Conservation (phyloP, 2,888 invertebrate genomes). For the Enchytraeus crypticus region DNA sequence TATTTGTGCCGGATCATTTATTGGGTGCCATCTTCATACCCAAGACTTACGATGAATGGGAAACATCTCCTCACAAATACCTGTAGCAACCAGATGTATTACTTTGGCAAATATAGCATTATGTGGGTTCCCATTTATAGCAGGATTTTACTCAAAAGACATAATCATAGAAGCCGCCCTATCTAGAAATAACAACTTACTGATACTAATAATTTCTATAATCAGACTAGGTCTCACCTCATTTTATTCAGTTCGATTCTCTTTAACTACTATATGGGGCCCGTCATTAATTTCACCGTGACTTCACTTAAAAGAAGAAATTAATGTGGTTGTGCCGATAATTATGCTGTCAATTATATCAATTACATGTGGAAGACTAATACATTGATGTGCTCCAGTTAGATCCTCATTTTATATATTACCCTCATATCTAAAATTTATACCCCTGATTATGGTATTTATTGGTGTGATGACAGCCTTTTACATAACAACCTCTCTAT, state of each 20-base stretch:
- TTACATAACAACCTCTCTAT: not conserved
- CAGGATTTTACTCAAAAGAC: slow-evolving; percentile 41
- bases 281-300: slow-evolving; percentile 3
- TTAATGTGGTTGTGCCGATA: slow-evolving; percentile 10
- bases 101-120: slow-evolving; percentile 29
- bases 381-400: slow-evolving; percentile 14
- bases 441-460: slow-evolving; percentile 13
- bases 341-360: slow-evolving; percentile 13
- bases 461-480: slow-evolving; percentile 8
- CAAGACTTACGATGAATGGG: slow-evolving; percentile 60
- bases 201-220: slow-evolving; percentile 17
- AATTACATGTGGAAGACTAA: slow-evolving; percentile 11
- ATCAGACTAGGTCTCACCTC: slow-evolving; percentile 20
- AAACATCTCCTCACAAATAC: slow-evolving; percentile 26
- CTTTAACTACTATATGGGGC: slow-evolving; percentile 12
- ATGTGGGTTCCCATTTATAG: slow-evolving; percentile 35
- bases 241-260: slow-evolving; percentile 22
- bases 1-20: slow-evolving; percentile 63
- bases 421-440: slow-evolving; percentile 10
- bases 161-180: slow-evolving; percentile 30
- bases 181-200: slow-evolving; percentile 5
- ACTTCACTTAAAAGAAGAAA: slow-evolving; percentile 6
- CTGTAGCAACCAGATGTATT: slow-evolving; percentile 29
- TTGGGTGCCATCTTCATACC: slow-evolving; percentile 58
- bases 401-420: slow-evolving; percentile 1